Conservation (phyloP, 2,888 invertebrate genomes). For the Crossocerus cetratus region DNA sequence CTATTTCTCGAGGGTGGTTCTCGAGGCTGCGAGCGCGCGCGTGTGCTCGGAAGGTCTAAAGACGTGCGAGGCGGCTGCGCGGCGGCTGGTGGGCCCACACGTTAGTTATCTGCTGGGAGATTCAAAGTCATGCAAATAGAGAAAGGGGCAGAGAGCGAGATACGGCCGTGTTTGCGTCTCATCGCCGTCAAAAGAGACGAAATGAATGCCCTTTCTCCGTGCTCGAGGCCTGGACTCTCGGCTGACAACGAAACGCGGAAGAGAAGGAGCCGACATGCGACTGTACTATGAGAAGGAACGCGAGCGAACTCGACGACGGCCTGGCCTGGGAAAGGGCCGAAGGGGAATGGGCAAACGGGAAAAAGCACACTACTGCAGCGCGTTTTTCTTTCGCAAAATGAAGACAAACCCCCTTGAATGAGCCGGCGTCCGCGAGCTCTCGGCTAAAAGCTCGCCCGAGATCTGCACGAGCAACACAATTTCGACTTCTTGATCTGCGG, state of each 20-base stretch:
- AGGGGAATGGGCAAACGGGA: constrained; percentile 6
- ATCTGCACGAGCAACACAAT: constrained; percentile 31
- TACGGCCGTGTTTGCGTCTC: constrained; percentile 72
- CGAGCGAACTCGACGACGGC: background rate
- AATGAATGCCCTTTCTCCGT: constrained; percentile 62
- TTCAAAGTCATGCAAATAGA: constrained; percentile 76
- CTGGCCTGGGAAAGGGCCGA: background rate
- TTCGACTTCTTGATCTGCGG: constrained; percentile 23
- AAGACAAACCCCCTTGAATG: constrained; percentile 44
- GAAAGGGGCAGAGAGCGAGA: constrained; percentile 63
- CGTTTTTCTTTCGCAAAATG: constrained; percentile 38
- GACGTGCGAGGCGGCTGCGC: constrained; percentile 17
- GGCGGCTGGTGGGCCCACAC: constrained; percentile 35
- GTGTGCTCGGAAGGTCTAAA: background rate
- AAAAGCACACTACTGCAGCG: constrained; percentile 14
- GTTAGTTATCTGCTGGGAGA: constrained; percentile 69
- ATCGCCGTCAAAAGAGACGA: constrained; percentile 71
- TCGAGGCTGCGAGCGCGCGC: background rate
- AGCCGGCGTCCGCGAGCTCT: constrained; percentile 36
- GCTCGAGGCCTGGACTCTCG: constrained; percentile 35
- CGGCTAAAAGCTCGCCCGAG: constrained; percentile 25
- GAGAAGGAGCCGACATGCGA: constrained; percentile 2
- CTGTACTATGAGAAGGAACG: background rate
- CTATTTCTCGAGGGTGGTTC: background rate
- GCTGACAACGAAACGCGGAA: constrained; percentile 28